These are phyloP conservation scores for Ambastaia sidthimunki DNA, from an alignment of 2,797 vertebrate species.

Conservation along the genomic window DNA sequence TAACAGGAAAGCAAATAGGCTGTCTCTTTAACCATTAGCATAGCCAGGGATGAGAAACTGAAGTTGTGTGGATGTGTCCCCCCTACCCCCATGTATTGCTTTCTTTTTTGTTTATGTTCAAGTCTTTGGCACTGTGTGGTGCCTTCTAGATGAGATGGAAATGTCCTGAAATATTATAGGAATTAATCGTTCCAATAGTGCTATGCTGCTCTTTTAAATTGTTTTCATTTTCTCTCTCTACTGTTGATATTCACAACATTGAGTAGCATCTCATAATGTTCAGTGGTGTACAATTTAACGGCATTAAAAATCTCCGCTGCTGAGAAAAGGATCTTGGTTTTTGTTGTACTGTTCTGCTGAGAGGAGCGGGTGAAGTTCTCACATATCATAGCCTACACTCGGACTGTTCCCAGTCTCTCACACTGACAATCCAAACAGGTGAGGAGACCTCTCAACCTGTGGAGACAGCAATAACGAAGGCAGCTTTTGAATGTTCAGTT, in stretches of 20 bases:
- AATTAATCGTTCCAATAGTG: conserved; percentile 89
- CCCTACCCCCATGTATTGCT: conserved; percentile 62
- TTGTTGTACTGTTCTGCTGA: conserved; percentile 80
- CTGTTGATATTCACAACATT: conserved; percentile 78
- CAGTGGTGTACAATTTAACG: conserved; percentile 68
- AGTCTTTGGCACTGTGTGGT: conserved; percentile 90
- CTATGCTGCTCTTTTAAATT: conserved; percentile 83
- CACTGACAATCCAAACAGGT: conserved; percentile 87
- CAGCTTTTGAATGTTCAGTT: conserved; percentile 99
- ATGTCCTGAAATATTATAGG: conserved; percentile 84
- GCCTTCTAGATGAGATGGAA: conserved; percentile 83
- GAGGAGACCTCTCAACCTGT: conserved; percentile 82
- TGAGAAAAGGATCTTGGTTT: conserved; percentile 79
- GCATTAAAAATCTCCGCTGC: conserved; percentile 88
- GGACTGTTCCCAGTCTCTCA: conserved; percentile 82
- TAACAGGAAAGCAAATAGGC: conserved; percentile 76
- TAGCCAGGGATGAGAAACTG: conserved; percentile 80
- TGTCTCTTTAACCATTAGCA: conserved; percentile 89
- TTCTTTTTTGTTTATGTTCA: conserved; percentile 48
- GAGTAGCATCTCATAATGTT: conserved; percentile 83
- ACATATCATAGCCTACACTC: conserved; percentile 88
- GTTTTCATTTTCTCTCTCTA: conserved; percentile 72
- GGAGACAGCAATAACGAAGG: conserved; percentile 99
- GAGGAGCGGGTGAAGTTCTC: conserved; percentile 91
- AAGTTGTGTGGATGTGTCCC: conserved; percentile 88